Percentiles rank a stretch among this genome's conserved stretches.
Conservation (phyloP, 2,113 vertebrate species). For the Sorex fumeus region DNA sequence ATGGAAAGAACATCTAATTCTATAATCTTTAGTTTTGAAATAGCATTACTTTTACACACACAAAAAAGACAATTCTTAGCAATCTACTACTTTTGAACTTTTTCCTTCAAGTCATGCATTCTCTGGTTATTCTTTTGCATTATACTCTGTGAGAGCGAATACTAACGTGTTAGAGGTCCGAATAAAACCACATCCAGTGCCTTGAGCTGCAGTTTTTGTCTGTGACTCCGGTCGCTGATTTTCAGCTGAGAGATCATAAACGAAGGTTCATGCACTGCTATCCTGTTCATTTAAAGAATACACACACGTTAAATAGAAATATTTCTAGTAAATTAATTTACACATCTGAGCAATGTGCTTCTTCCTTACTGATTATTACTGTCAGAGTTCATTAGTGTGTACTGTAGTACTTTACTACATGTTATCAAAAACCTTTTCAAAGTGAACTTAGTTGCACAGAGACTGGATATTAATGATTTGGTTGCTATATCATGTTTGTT, state of each 20-base stretch:
- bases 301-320: slow-evolving; percentile 46
- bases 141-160: slow-evolving; percentile 56
- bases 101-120: slow-evolving; percentile 4
- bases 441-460: neutral
- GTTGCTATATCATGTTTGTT: neutral
- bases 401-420: slow-evolving; percentile 26
- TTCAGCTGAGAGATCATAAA: slow-evolving; percentile 97
- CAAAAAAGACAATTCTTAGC: neutral
- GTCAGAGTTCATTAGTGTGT: neutral
- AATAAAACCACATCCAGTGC: slow-evolving; percentile 98
- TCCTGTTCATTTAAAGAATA: slow-evolving; percentile 90
- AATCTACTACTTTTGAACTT: slow-evolving; percentile 18
- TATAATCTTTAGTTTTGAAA: slow-evolving; percentile 46
- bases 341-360: slow-evolving; percentile 34
- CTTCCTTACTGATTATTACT: slow-evolving; percentile 24
- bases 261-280: slow-evolving; percentile 96
- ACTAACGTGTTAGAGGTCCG: slow-evolving; percentile 97
- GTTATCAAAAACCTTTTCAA: slow-evolving; percentile 25
- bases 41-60: neutral
- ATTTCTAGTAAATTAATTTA: slow-evolving; percentile 19
- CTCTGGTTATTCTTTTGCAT: neutral
- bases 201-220: slow-evolving; percentile 98
- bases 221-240: slow-evolving; percentile 97
- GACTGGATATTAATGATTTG: neutral
- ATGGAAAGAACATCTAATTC: neutral